Evolutionary conservation across 2,888 invertebrate species (phyloP), one percentile per base, ranked within the genome.

Genomic region (Petrolisthes manimaculis): DNA sequence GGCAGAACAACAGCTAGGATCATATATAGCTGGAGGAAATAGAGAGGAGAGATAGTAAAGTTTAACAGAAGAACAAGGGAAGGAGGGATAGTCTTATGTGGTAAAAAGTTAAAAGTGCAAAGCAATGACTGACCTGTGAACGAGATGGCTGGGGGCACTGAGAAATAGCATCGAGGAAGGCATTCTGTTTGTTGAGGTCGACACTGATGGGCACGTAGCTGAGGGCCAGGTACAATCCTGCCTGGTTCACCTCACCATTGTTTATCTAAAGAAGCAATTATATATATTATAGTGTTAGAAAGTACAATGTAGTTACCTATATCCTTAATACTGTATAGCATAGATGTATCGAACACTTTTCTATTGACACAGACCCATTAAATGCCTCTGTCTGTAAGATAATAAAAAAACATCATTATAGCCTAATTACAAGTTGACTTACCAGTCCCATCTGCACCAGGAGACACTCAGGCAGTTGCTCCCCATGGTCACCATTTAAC

Each of bases 231-330:
- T 87, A 87, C 37, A 87, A 14, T 5, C 67, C 83, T 6, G 83
- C 86, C 37, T 87, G 83, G 83, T 87, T 83, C 78, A 87, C 83
- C n/a, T 67, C 37, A 3, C 71, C 83, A 4, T 87, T n/a, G 5
- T 51, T 69, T 79, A 82, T 61, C 86, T 87, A 55, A 37, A 37
- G 37, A 37, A 37, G 37, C 37, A 0, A 37, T 0, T 37, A 37
- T 37, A 37, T 37, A 37, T 37, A 37, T 37, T 37, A 37, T 2
- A 37, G 37, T 37, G 37, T 37, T 37, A 37, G 1, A 37, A 37
- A 37, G 2, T 37, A 37, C 37, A 37, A 1, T 0, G 37, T 2
- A 37, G 37, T 37, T 37, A 2, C 37, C 37, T 37, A 37, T 37
- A 2, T 37, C 37, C 37, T 37, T 37, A 37, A 37, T 37, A n/a